A percentile compares a stretch with the other conserved stretches of the same genome.
phyloP scores from a whole-genome alignment of 2,888 invertebrate genomes.

The Epinotia ramella region DNA sequence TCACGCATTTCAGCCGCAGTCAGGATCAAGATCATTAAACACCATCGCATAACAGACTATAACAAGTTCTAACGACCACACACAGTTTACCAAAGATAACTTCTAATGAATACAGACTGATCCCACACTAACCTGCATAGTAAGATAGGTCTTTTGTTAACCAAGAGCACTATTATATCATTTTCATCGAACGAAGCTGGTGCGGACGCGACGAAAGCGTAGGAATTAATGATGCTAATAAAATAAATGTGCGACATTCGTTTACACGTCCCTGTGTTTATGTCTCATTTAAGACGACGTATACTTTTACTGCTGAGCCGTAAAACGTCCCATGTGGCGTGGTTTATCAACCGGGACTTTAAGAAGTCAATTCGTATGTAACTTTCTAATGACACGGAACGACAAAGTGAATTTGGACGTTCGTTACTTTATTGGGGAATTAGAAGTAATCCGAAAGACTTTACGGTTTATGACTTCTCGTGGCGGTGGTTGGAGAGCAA shows the following conservation, averaged over 20 bases:
- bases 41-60: slow-evolving; percentile 7
- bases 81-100: slow-evolving; percentile 43
- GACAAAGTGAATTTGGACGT: slow-evolving; percentile 64
- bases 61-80: slow-evolving; percentile 29
- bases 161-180: slow-evolving; percentile 25
- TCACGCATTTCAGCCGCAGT: slow-evolving; percentile 14
- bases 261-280: slow-evolving; percentile 83
- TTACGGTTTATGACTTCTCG: slow-evolving; percentile 25
- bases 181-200: slow-evolving; percentile 49
- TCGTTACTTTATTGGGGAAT: slow-evolving; percentile 42
- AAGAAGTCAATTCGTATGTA: slow-evolving; percentile 67
- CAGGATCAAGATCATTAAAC: slow-evolving; percentile 11
- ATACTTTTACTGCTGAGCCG: slow-evolving; percentile 79
- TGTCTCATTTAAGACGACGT: slow-evolving; percentile 84
- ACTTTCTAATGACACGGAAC: slow-evolving; percentile 66
- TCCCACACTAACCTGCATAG: neutral
- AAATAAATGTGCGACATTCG: slow-evolving; percentile 84
- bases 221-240: slow-evolving; percentile 81
- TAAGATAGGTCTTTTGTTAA: slow-evolving; percentile 44
- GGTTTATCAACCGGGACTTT: slow-evolving; percentile 66
- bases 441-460: slow-evolving; percentile 28
- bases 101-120: neutral
- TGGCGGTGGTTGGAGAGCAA: slow-evolving; percentile 6
- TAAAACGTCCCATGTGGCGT: slow-evolving; percentile 79
- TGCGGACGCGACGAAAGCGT: slow-evolving; percentile 74